Evolutionary conservation across 2,113 vertebrate genomes (phyloP), one percentile per base, ranked within the genome.

Genomic region (Spea bombifrons): DNA sequence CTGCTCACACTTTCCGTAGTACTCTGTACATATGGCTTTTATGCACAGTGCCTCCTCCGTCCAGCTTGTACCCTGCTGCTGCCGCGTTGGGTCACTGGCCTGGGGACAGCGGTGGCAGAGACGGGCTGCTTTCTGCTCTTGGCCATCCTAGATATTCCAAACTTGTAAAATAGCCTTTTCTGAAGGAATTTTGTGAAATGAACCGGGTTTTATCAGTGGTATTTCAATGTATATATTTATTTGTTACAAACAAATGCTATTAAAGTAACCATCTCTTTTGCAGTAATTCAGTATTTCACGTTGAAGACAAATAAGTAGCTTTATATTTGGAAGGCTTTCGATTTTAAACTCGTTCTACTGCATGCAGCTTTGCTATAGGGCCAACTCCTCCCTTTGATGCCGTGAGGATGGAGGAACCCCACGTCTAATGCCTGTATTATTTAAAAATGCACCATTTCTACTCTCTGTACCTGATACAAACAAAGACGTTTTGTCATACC

Each of bases 21-120:
- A 90, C 94, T 96, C 96, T 96, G 93, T 94, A 94, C 84, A 91
- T 87, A 87, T 88, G 86, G 91, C 94, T 95, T 87, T 86, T 90
- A 94, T 94, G 92, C 96, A 96, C 93, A 92, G 89, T 91, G 92
- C 87, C 90, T 74, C 64, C 9, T 12, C 55, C 15, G 55, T 59
- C 55, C 55, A 59, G 15, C 55, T 59, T 30, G 30, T 30, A 50
- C 65, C 43, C 61, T 7, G 17, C 17, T 7, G 17, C 17, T 4
- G 50, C 66, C 55, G 48, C 44, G 43, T 59, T 72, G 59, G 66
- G 47, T 16, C 12, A 12, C 10, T 8, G 6, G 30, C 30, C 30
- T 64, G 57, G 52, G 59, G 30, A 30, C 30, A 30, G 30, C 30
- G 9, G 70, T 12, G 17, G 4, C 45, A 12, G 9, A 67, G 16